Base-by-base conservation (phyloP, 1,140 invertebrate genomes). In the Ceratina japonica region DNA sequence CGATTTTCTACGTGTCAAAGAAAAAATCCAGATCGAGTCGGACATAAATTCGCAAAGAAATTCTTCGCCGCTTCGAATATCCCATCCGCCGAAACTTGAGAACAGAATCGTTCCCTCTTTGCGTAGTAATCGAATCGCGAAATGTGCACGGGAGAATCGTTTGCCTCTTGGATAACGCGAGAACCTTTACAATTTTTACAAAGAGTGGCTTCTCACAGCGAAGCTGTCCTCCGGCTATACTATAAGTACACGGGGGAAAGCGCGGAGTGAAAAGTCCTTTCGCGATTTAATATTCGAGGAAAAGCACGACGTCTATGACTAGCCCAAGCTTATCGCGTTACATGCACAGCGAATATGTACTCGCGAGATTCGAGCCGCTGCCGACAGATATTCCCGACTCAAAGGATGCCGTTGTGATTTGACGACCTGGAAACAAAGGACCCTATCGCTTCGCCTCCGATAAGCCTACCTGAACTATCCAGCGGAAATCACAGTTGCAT, bases 381-480 rank as follows among this genome's bases (percentile, higher is more conserved):
- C 4, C 8, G 27, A 16, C 15, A 31, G 22, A 8, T 22, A 24
- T 51, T 8, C 20, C 0, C 2, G 22, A 44, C 3, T 73, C 20
- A 18, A 31, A n/a, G 18, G 44, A 27, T 27, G 31, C 5, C 16
- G 7, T 27, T 15, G 18, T 18, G 15, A n/a, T 27, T 18, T 73
- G 71, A 73, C 59, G 27, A 63, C 2, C 49, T n/a, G 15, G n/a
- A 31, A 44, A 63, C 44, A 73, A 73, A 72, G 70, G 56, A 24
- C 16, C n/a, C 31, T 71, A n/a, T 18, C 56, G 54, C 13, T 44
- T 0, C 1, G 31, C 10, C 16, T 27, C 10, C 20, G 37, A 72
- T 61, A 61, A 10, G 37, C 37, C 37, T 10, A 44, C 10, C 37
- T 20, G 51, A 49, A 49, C 20, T 16, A 13, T 18, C 4, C 15